Base-by-base conservation (phyloP, 37 sponge, comb jelly and placozoan genomes). In the Bolinopsis microptera region DNA sequence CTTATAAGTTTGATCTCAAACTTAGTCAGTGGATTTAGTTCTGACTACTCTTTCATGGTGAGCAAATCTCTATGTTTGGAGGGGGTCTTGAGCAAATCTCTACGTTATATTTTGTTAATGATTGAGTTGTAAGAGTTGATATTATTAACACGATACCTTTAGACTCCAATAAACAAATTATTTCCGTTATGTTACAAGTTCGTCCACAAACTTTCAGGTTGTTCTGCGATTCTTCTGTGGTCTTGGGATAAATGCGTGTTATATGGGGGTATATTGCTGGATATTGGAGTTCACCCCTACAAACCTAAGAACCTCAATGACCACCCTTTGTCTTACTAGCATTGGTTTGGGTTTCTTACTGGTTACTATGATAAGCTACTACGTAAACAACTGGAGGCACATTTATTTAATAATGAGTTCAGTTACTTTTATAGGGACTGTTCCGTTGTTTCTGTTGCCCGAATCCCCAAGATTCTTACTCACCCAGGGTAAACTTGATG, bases 211-310 rank as follows among this genome's bases (percentile, higher is more conserved):
- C n/a, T n/a, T n/a, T n/a, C 61, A 48, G 61, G 61, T 13, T 1
- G 36, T 1, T 16, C 80, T 77, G 37, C 80, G 80, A 0, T 77
- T 77, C 36, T 18, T 77, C 80, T 32, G 27, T 27, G 80, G 80
- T 35, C 80, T 77, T 9, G 80, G 80, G 3, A 34, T 34, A 36
- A 77, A 77, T 32, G 80, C 33, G 80, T 77, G 80, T 36, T 77
- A 36, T 34, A 32, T 32, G 27, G 80, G 80, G 5, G 35, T 77
- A 18, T 32, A 32, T 36, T 77, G 80, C 36, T 77, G 80, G 80
- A 18, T 77, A 0, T 36, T 77, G 18, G 80, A 77, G 36, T 77
- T 77, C 80, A 28, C 35, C 80, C 80, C 80, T 5, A 36, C 34
- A 18, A 32, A 27, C 80, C 1, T 77, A 1, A 77, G 35, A 9